Percentiles rank a stretch among this genome's conserved stretches.
phyloP scores from a whole-genome alignment of 2,113 vertebrate species.

The Neogobius melanostomus region DNA sequence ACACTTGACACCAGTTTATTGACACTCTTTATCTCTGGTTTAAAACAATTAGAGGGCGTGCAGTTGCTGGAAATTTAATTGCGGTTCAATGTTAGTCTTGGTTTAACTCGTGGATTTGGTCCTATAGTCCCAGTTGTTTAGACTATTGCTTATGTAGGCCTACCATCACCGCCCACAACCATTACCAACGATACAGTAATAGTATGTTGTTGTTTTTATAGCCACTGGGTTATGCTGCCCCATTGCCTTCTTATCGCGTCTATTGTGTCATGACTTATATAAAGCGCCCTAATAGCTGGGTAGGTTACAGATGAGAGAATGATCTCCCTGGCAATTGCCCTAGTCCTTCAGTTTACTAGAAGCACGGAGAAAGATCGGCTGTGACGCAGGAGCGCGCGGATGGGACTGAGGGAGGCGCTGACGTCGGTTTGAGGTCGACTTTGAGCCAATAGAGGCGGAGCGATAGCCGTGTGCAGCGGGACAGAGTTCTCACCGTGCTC shows the following conservation, averaged over 20 bases:
- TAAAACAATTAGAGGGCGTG: not conserved
- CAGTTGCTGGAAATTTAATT: not conserved
- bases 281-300: not conserved
- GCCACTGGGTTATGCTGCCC: not conserved
- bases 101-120: not conserved
- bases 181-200: not conserved
- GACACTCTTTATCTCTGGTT: not conserved
- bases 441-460: slow-evolving; percentile 40
- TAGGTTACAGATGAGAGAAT: slow-evolving; percentile 7
- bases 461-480: slow-evolving; percentile 17
- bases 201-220: not conserved
- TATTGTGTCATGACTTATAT: not conserved
- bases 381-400: slow-evolving; percentile 49
- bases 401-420: slow-evolving; percentile 41
- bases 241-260: not conserved
- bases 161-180: not conserved
- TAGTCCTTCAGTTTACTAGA: slow-evolving; percentile 35
- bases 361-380: slow-evolving; percentile 20
- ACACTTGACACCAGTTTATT: not conserved
- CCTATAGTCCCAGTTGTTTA: not conserved
- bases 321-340: slow-evolving; percentile 37
- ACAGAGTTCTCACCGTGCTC: slow-evolving; percentile 2
- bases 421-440: slow-evolving; percentile 47
- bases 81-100: not conserved
- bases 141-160: not conserved